Conservation (phyloP, 2,113 vertebrate species). For the Naja naja region DNA sequence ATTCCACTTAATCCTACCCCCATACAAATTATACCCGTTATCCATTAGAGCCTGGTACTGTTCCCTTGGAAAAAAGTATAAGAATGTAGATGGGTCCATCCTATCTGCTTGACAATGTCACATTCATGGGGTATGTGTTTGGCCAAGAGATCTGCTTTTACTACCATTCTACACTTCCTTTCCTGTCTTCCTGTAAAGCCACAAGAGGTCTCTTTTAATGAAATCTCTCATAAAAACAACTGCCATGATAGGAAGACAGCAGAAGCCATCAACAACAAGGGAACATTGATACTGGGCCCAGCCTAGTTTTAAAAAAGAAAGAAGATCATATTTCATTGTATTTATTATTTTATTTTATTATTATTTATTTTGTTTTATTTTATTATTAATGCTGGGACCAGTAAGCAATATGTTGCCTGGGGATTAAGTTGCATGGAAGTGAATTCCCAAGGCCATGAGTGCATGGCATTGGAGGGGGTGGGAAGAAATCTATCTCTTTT, state of each 20-base stretch:
- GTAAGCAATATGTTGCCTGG: not conserved
- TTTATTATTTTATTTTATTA: too few species aligned
- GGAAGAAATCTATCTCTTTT: not conserved
- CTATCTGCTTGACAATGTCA: not conserved
- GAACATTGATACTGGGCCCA: not conserved
- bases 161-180: not conserved
- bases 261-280: not conserved
- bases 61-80: not conserved
- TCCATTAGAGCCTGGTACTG: not conserved
- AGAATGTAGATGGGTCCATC: not conserved
- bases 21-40: not conserved
- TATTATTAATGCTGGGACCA: rapidly evolving
- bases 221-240: not conserved
- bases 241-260: not conserved
- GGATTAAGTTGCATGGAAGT: not conserved
- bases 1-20: not conserved
- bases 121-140: not conserved
- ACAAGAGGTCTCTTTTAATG: not conserved
- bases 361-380: too few species aligned
- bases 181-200: not conserved
- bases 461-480: not conserved
- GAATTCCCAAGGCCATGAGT: not conserved
- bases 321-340: not conserved
- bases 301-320: not conserved
- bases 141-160: not conserved